These are phyloP conservation scores for Trematomus loennbergii DNA, from an alignment of 2,113 vertebrate genomes.

Conservation along the genomic window DNA sequence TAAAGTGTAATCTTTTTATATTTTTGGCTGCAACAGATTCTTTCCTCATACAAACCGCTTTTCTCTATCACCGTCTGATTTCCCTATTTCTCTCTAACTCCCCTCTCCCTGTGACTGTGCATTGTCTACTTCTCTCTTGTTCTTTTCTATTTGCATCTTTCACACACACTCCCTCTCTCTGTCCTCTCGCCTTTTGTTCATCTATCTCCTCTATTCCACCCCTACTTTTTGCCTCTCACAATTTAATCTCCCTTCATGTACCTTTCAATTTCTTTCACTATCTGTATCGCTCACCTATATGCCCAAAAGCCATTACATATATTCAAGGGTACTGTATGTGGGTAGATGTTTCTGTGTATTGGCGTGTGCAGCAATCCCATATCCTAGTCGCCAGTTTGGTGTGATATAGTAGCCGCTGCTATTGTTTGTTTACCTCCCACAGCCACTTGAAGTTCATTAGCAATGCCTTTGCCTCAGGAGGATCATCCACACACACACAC, in stretches of 20 bases:
- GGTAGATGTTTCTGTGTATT: constrained; percentile 26
- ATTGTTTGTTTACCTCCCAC: constrained; percentile 80
- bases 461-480: constrained; percentile 69
- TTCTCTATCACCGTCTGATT: constrained; percentile 43
- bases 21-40: not conserved
- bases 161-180: constrained; percentile 37
- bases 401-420: constrained; percentile 56
- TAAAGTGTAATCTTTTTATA: not conserved
- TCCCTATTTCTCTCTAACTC: constrained; percentile 29
- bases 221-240: constrained; percentile 22
- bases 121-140: constrained; percentile 61
- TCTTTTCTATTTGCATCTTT: constrained; percentile 63
- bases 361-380: constrained; percentile 10
- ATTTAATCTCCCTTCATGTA: constrained; percentile 4
- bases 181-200: constrained; percentile 33
- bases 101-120: constrained; percentile 40
- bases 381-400: constrained; percentile 45
- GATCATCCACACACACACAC: constrained; percentile 46
- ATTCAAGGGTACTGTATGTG: constrained; percentile 32
- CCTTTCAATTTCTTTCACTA: not conserved
- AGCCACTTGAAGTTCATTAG: constrained; percentile 78
- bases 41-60: constrained; percentile 6
- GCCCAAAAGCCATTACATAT: constrained; percentile 22
- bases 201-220: constrained; percentile 7
- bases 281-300: constrained; percentile 20